Percentiles rank a stretch among this genome's conserved stretches.
Evolutionary conservation across 1,140 invertebrate species (phyloP).

Genomic region (Pseudachorutes palmiensis): DNA sequence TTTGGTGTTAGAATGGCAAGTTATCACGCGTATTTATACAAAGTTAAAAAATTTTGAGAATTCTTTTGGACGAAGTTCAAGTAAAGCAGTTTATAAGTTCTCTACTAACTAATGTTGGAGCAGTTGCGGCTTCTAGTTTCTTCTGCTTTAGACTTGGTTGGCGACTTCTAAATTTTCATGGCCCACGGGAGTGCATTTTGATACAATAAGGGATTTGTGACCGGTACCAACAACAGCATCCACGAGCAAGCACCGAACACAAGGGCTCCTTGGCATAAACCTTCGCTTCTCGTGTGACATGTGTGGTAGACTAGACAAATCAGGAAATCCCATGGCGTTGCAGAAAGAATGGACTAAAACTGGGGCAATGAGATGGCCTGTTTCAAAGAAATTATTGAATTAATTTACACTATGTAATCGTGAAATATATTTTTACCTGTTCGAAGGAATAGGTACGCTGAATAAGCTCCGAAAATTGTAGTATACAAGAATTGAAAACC

Average conservation of each 20-base stretch:
- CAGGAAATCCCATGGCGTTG: conserved; percentile 92
- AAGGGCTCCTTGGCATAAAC: conserved; percentile 59
- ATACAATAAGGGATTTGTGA: conserved; percentile 70
- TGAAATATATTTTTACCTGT: conserved; percentile 44
- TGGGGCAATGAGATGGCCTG: conserved; percentile 80
- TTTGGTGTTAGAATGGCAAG: too few relatives aligned
- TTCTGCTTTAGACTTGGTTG: too few relatives aligned
- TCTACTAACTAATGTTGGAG: too few relatives aligned
- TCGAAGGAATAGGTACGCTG: conserved; percentile 70
- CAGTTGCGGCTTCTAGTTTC: too few relatives aligned
- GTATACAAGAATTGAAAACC: conserved; percentile 86
- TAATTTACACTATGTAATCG: conserved; percentile 46
- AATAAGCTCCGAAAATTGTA: conserved; percentile 86
- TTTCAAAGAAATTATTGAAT: conserved; percentile 36
- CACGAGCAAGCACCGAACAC: conserved; percentile 66
- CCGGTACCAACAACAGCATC: conserved; percentile 64
- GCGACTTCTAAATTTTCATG: conserved; percentile 15
- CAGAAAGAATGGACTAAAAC: conserved; percentile 86
- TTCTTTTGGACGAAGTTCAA: too few relatives aligned
- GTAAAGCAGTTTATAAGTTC: too few relatives aligned
- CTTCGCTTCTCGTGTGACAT: conserved; percentile 57
- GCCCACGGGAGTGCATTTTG: conserved; percentile 50
- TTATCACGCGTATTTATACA: too few relatives aligned
- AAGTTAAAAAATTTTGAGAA: too few relatives aligned
- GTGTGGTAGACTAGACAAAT: conserved; percentile 65